Conservation (phyloP, 2,888 invertebrate species). For the Cecidostiba fungosa region DNA sequence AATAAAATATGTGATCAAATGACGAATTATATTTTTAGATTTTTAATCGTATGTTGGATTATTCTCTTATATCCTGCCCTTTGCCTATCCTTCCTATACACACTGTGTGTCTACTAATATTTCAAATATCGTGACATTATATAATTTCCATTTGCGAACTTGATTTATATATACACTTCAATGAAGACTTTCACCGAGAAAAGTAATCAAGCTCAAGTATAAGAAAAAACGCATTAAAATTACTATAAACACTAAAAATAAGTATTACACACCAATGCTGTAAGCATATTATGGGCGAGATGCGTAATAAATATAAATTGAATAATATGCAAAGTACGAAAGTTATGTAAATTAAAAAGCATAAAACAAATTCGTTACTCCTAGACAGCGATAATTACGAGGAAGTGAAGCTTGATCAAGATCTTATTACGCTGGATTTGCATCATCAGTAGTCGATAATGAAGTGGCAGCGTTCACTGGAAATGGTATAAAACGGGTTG, state of each 20-base stretch:
- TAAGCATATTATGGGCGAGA: not conserved
- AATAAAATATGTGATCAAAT: constrained; percentile 30
- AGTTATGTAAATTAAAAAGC: constrained; percentile 19
- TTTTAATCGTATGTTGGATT: not conserved
- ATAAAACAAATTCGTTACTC: not conserved
- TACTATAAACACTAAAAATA: not conserved
- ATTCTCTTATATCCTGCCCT: no score
- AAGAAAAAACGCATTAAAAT: not conserved
- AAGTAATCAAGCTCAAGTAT: not conserved
- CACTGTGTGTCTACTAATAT: no score
- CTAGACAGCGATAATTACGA: constrained; percentile 34
- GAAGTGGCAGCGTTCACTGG: not conserved
- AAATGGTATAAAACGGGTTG: constrained; percentile 40
- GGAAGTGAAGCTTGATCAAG: constrained; percentile 31
- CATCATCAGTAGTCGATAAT: constrained; percentile 3
- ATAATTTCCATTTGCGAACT: no score
- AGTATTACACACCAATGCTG: not conserved
- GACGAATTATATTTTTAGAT: not conserved
- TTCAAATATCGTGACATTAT: no score
- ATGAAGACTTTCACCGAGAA: not conserved
- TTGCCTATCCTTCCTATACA: no score
- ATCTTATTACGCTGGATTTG: constrained; percentile 12
- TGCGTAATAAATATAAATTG: constrained; percentile 8
- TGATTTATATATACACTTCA: not conserved
- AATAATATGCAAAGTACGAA: not conserved